Conservation (phyloP, 2,888 invertebrate genomes). For the Chaetoderma sp. region DNA sequence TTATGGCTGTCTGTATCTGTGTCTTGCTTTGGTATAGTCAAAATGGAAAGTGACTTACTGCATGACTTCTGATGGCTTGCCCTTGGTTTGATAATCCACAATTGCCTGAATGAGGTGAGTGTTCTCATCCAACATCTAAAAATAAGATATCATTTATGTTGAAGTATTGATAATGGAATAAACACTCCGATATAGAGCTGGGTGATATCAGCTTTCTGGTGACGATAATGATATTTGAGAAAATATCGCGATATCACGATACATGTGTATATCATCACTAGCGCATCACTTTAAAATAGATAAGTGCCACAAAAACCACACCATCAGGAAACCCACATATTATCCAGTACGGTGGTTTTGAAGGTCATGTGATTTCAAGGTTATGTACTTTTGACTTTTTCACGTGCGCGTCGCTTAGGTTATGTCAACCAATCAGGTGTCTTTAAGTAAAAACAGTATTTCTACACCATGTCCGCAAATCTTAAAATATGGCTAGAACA, state of each 20-base stretch:
- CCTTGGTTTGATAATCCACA: slow-evolving; percentile 95
- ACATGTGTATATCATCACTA: not conserved
- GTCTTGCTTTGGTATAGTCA: not conserved
- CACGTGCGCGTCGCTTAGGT: too few relatives aligned
- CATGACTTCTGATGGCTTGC: slow-evolving; percentile 91
- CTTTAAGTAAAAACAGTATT: not conserved
- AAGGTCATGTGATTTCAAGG: not conserved
- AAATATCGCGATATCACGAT: not conserved
- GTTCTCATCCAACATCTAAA: slow-evolving; percentile 94
- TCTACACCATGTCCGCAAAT: not conserved
- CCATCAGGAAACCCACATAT: not conserved
- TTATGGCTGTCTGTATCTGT: too few relatives aligned
- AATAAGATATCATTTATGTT: slow-evolving; percentile 17
- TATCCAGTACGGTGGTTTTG: too few relatives aligned
- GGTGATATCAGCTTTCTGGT: not conserved
- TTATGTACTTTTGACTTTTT: too few relatives aligned
- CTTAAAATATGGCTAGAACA: not conserved
- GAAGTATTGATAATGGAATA: not conserved
- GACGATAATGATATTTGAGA: not conserved
- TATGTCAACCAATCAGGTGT: too few relatives aligned
- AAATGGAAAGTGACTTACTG: slow-evolving; percentile 75
- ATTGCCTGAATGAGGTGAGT: slow-evolving; percentile 96
- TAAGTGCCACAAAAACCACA: too few relatives aligned
- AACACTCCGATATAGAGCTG: not conserved
- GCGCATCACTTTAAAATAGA: not conserved